A percentile compares a stretch with the other conserved stretches of the same genome.
Evolutionary conservation across 1,140 invertebrate genomes (phyloP).

Genomic region (Drosophila trapezifrons): DNA sequence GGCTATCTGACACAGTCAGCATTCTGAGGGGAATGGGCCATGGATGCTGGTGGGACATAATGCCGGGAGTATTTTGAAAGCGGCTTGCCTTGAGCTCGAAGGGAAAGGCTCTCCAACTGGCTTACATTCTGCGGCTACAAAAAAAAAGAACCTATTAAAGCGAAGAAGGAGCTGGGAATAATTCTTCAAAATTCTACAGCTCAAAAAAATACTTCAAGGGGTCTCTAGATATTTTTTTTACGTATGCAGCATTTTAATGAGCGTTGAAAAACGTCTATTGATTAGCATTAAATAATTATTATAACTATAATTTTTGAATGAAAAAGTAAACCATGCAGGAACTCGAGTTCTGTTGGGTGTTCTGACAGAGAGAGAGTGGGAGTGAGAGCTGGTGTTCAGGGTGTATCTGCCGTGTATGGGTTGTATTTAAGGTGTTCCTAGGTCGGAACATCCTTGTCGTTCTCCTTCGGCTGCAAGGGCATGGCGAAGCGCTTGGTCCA

Average conservation of each 20-base stretch:
- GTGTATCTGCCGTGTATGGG: neutral
- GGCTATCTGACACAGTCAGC: constrained; percentile 65
- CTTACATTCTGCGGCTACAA: constrained; percentile 9
- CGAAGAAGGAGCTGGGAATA: neutral
- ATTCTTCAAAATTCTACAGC: neutral
- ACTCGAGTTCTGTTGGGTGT: neutral
- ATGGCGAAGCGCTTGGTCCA: constrained; percentile 61
- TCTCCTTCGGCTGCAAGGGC: constrained; percentile 9
- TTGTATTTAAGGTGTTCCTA: neutral
- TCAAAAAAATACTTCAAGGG: too few species aligned
- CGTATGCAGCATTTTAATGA: constrained; percentile 5
- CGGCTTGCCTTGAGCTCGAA: constrained; percentile 23
- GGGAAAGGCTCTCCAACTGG: constrained; percentile 9
- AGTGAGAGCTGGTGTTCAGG: neutral
- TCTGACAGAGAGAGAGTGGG: neutral
- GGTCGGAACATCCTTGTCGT: neutral
- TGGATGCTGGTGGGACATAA: constrained; percentile 8
- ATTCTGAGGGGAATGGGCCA: constrained; percentile 7
- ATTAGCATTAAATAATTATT: neutral
- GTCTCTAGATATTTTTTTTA: neutral
- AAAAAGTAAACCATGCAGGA: neutral
- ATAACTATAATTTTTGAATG: constrained; percentile 3
- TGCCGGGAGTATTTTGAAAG: constrained; percentile 29
- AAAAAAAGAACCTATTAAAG: constrained; percentile 4
- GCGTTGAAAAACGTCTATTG: neutral